Base-by-base conservation (phyloP, 2,797 vertebrate genomes). In the Mastacembelus armatus region DNA sequence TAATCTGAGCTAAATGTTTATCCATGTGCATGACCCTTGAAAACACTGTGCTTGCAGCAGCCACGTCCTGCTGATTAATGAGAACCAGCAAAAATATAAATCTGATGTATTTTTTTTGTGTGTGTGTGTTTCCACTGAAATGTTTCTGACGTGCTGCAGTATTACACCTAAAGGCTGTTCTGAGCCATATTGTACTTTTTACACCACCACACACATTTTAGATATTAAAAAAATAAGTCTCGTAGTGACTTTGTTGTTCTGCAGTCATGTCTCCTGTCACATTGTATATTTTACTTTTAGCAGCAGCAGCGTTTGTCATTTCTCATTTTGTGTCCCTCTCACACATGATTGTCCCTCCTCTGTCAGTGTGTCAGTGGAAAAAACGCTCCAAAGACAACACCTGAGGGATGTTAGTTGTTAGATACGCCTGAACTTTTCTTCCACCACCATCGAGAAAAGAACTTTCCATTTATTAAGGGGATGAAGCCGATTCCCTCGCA, bases 391-490 rank as follows among this genome's bases (percentile, higher is more conserved):
- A 73, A 77, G 72, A 63, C 65, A 38, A 52, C 80, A 72, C 85
- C 81, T 50, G 42, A 73, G 89, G 80, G 84, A 85, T 1, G 5
- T 7, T 10, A 40, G 66, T 49, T 61, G 60, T 78, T 78, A 85
- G 78, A 65, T 73, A 79, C 18, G 39, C 57, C 60, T 29, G 61
- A 61, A 58, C 58, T 62, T 81, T 60, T 72, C 65, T 35, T 77
- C 44, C 70, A 63, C 62, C 36, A 2, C 24, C 71, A 48, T 44
- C 33, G 43, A 74, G 45, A 69, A 78, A 50, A 76, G 29, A 36
- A 78, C 72, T 93, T 92, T 91, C 91, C 90, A 69, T 89, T 87
- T 79, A 66, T 90, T 84, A 67, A 69, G 54, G 67, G 92, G 91
- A 93, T 80, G 89, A 92, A 91, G 93, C 47, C 39, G 64, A 86